Base-by-base conservation (phyloP, 1,140 invertebrate species). In the Meloidogyne exigua region DNA sequence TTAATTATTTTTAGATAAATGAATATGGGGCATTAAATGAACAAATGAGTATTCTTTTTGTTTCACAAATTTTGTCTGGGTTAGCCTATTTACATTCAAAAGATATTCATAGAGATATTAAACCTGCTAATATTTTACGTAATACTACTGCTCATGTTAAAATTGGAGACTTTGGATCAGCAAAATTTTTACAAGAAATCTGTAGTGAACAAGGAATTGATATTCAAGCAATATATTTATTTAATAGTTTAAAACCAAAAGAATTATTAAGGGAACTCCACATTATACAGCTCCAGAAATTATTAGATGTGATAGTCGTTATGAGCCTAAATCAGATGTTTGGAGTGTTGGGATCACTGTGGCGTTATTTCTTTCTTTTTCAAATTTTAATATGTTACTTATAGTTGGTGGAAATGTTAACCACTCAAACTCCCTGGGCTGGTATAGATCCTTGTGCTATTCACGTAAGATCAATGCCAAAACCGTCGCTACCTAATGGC, bases 61-160 rank as follows among this genome's bases (percentile, higher is more conserved):
- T 77, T 0, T 28, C 71, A 13, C 80, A 81, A 64, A 84, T 81
- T 23, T 36, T 81, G 13, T 63, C 39, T 57, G 80, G 80, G 15
- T 72, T 81, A 10, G 76, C 69, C 18, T 81, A 81, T 77, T 42
- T 81, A 49, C 81, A 81, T 36, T 39, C 62, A 12, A 64, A 68
- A 26, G 69, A 78, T 28, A 81, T 81, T 32, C 80, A 81, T 36
- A 79, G 80, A 64, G 80, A 83, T 32, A 84, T 83, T 28, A 83
- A 82, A 44, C 79, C 80, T 32, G 80, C 80, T 25, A 81, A 81
- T 57, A 81, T 81, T 39, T 63, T 81, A 9, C 78, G 80, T 25
- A 82, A 81, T 44, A 76, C 80, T 7, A 71, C 62, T 25, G 80
- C 80, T 44, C 79, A 73, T 65, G 79, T 81, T 1, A 81, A 81